Percentiles rank a stretch among this genome's conserved stretches.
Evolutionary conservation across 2,113 vertebrate genomes (phyloP).

Genomic region (Lutjanus erythropterus): DNA sequence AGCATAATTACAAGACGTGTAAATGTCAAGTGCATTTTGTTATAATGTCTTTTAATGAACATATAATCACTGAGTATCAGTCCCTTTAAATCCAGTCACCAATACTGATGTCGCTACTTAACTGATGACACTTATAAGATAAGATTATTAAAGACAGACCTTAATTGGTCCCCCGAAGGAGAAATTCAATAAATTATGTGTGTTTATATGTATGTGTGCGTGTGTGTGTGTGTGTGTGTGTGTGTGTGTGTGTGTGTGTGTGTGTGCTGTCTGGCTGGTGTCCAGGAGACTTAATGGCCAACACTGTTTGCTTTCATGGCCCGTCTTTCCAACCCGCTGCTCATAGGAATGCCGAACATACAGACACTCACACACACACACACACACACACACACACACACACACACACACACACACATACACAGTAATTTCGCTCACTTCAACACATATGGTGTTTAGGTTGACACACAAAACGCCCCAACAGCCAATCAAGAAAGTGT

Average conservation of each 20-base stretch:
- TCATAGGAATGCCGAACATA: conserved; percentile 74
- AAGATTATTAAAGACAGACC: no score
- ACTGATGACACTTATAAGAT: conserved; percentile 26
- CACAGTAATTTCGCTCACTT: conserved; percentile 32
- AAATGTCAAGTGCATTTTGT: neutral
- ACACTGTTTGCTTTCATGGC: conserved; percentile 78
- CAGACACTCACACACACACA: conserved; percentile 35
- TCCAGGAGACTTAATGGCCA: conserved; percentile 77
- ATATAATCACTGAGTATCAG: neutral
- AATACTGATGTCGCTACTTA: neutral
- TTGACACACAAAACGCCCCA: conserved; percentile 49
- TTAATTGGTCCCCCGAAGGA: no score
- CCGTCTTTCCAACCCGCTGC: conserved; percentile 73
- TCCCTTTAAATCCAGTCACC: neutral
- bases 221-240: neutral
- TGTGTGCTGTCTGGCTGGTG: conserved; percentile 72
- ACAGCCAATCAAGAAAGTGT: conserved; percentile 28
- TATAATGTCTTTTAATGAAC: neutral
- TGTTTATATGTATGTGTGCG: neutral
- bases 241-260: conserved; percentile 1
- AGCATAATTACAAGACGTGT: neutral
- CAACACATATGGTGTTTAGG: conserved; percentile 59
- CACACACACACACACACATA: conserved; percentile 21
- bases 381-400: conserved; percentile 25
- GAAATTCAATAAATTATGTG: no score